Percentiles rank a stretch among this genome's conserved stretches.
Evolutionary conservation across 2,113 vertebrate species (phyloP).

Genomic region (Lagenorhynchus albirostris): DNA sequence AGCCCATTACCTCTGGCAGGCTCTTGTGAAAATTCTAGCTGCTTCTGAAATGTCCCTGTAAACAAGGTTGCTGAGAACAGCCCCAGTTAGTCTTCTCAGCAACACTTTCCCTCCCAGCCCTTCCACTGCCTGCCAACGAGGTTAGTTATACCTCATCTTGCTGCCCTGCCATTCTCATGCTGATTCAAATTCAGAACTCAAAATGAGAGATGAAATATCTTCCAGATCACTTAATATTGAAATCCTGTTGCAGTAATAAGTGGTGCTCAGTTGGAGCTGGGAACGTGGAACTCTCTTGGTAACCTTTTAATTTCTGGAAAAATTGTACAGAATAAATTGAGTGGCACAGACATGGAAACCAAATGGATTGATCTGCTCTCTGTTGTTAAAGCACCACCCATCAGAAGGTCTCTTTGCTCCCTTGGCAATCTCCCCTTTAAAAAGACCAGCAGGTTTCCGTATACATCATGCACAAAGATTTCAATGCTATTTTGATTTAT

Average conservation of each 20-base stretch:
- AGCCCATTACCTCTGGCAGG: conserved; percentile 68
- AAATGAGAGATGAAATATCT: conserved; percentile 81
- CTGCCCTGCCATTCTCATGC: conserved; percentile 72
- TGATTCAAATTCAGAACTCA: conserved; percentile 82
- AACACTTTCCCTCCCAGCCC: conserved; percentile 64
- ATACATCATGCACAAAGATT: neutral
- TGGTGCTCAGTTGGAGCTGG: conserved; percentile 66
- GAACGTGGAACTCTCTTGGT: conserved; percentile 68
- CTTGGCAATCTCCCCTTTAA: conserved; percentile 27
- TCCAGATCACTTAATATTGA: conserved; percentile 80
- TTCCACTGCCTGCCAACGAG: conserved; percentile 58
- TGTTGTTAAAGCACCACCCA: conserved; percentile 59
- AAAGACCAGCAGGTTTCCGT: neutral
- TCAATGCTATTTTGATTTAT: conserved; percentile 16
- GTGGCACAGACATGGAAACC: conserved; percentile 50
- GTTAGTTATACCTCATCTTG: conserved; percentile 75
- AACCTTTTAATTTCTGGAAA: conserved; percentile 83
- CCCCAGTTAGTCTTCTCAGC: conserved; percentile 63
- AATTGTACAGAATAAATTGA: conserved; percentile 63
- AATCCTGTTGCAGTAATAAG: conserved; percentile 77
- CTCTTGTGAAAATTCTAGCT: conserved; percentile 75
- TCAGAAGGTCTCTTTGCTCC: conserved; percentile 43
- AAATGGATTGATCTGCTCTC: conserved; percentile 69
- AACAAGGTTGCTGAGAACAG: conserved; percentile 77
- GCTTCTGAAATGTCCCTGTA: conserved; percentile 72